Evolutionary conservation across 2,888 invertebrate genomes (phyloP).

Genomic region (Harmothoe impar): DNA sequence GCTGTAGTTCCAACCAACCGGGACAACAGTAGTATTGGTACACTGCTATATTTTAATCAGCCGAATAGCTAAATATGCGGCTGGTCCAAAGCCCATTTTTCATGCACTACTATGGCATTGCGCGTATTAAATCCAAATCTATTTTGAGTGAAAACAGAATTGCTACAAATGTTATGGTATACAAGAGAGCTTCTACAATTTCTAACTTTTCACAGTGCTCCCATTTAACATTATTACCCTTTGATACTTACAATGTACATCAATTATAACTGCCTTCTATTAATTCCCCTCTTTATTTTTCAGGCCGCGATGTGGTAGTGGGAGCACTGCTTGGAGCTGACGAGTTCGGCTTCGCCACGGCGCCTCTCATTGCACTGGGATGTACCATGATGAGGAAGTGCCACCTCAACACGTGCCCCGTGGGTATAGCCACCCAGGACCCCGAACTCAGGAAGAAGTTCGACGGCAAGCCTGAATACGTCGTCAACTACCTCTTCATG

Average conservation of each 20-base stretch:
- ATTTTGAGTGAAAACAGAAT: too few species aligned
- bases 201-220: too few species aligned
- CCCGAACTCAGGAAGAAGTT: constrained; percentile 97
- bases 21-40: neutral
- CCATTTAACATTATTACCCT: too few species aligned
- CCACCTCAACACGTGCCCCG: constrained; percentile 99
- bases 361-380: constrained; percentile 97
- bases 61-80: too few species aligned
- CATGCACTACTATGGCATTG: too few species aligned
- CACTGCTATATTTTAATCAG: too few species aligned
- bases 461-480: constrained; percentile 98
- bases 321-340: constrained; percentile 98
- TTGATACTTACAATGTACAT: too few species aligned
- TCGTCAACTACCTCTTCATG: constrained; percentile 98
- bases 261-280: too few species aligned
- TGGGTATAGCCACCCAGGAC: constrained; percentile 98
- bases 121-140: too few species aligned
- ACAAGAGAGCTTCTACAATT: too few species aligned
- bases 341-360: constrained; percentile 99
- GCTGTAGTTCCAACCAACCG: neutral
- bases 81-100: too few species aligned
- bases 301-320: constrained; percentile 97
- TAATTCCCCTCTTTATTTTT: constrained; percentile 62
- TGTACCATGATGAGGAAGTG: constrained; percentile 99
- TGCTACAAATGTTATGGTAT: too few species aligned